Conservation (phyloP, 2,797 vertebrate species). For the Tokudaia muenninki region DNA sequence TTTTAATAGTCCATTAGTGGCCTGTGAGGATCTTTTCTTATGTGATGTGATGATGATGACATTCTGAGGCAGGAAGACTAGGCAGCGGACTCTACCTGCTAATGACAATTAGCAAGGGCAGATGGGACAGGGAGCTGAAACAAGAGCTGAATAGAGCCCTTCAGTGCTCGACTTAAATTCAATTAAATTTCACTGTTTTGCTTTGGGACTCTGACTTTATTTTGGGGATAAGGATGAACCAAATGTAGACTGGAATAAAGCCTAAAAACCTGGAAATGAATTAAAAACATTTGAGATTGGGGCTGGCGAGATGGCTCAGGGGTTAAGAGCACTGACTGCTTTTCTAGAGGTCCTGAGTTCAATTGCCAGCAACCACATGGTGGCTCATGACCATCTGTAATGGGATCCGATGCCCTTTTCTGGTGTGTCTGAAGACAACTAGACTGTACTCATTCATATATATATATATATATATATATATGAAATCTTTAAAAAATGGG, state of each 20-base stretch:
- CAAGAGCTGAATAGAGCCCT: not conserved
- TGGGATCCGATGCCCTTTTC: not conserved
- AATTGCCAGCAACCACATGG: not conserved
- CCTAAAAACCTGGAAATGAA: constrained; percentile 51
- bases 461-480: too few species aligned
- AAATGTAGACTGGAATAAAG: constrained; percentile 14
- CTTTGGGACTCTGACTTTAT: not conserved
- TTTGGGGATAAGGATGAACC: not conserved
- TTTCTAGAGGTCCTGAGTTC: not conserved
- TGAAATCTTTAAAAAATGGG: not conserved
- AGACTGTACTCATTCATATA: not conserved
- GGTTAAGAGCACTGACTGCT: not conserved
- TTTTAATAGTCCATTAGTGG: constrained; percentile 40
- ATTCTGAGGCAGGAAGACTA: not conserved
- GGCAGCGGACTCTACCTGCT: not conserved
- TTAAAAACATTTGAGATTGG: not conserved
- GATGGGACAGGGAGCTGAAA: not conserved
- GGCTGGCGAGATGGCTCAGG: not conserved
- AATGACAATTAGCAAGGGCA: not conserved
- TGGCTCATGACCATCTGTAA: not conserved
- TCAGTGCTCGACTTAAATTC: not conserved
- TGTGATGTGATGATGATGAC: not conserved
- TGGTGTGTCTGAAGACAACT: not conserved
- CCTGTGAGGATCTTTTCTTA: not conserved
- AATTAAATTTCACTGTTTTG: not conserved